Percentiles rank a stretch among this genome's conserved stretches.
Evolutionary conservation across 1,140 invertebrate species (phyloP).

Genomic region (Triops longicaudatus): DNA sequence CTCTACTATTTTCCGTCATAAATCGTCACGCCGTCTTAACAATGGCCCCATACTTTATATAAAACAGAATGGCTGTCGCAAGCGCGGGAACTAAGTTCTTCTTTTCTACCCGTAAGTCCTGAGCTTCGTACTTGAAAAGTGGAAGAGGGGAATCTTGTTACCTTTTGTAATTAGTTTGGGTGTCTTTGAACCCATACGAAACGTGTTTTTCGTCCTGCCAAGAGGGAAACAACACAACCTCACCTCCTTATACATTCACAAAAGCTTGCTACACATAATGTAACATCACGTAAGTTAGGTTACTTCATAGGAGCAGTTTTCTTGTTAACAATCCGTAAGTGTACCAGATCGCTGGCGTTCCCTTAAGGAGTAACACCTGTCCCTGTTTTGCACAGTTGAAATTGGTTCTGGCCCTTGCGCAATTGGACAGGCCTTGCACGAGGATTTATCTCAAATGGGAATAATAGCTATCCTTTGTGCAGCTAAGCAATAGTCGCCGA

Average conservation of each 20-base stretch:
- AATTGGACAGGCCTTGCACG: too few species aligned
- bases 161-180: not conserved
- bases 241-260: not conserved
- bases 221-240: not conserved
- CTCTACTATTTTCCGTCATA: constrained; percentile 10
- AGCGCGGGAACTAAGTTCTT: not conserved
- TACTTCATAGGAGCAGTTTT: not conserved
- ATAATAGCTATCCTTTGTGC: too few species aligned
- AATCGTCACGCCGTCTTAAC: constrained; percentile 10
- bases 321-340: not conserved
- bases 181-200: constrained; percentile 6
- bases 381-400: too few species aligned
- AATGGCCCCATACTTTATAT: constrained; percentile 2
- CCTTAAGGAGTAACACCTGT: too few species aligned
- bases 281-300: not conserved
- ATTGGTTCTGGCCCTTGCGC: too few species aligned
- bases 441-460: too few species aligned
- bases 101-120: not conserved
- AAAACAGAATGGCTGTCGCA: not conserved
- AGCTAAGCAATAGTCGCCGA: too few species aligned
- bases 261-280: not conserved
- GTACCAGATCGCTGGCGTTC: too few species aligned
- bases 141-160: not conserved
- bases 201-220: not conserved
- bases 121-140: not conserved